Evolutionary conservation across 2,888 invertebrate genomes (phyloP).

Genomic region (Sarcophaga variegata): DNA sequence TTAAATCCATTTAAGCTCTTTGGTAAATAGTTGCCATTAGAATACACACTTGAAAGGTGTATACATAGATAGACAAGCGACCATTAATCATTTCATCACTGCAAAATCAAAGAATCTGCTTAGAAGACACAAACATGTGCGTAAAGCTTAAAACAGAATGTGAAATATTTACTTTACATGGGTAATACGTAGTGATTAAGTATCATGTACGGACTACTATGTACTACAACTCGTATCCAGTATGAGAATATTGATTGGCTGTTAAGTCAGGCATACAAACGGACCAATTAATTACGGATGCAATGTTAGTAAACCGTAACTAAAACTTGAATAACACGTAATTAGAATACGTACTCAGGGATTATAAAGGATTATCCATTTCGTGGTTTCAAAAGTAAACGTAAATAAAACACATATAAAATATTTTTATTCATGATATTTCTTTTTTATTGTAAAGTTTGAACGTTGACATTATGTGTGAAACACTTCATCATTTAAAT

Average conservation of each 20-base stretch:
- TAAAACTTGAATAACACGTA: no score
- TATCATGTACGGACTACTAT: conserved; percentile 7
- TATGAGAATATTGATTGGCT: conserved; percentile 16
- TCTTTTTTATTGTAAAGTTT: no score
- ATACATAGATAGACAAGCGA: not conserved
- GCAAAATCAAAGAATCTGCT: conserved; percentile 11
- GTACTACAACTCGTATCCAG: not conserved
- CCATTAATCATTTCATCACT: conserved; percentile 47
- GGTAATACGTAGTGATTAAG: conserved; percentile 6
- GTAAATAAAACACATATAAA: no score
- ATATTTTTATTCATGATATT: no score
- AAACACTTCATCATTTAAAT: no score
- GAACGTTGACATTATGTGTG: no score
- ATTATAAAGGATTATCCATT: no score
- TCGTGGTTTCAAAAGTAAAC: no score
- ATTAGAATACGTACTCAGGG: no score
- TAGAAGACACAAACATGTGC: not conserved
- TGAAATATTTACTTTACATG: not conserved
- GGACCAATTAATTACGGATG: not conserved
- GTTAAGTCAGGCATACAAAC: conserved; percentile 7
- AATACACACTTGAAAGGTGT: conserved; percentile 6
- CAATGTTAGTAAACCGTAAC: not conserved
- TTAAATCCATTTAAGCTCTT: not conserved
- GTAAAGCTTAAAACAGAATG: not conserved
- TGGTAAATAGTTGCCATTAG: not conserved